Percentiles rank a stretch among this genome's conserved stretches.
phyloP scores from a whole-genome alignment of 1,140 invertebrate genomes.

The Micrasema longulum region DNA sequence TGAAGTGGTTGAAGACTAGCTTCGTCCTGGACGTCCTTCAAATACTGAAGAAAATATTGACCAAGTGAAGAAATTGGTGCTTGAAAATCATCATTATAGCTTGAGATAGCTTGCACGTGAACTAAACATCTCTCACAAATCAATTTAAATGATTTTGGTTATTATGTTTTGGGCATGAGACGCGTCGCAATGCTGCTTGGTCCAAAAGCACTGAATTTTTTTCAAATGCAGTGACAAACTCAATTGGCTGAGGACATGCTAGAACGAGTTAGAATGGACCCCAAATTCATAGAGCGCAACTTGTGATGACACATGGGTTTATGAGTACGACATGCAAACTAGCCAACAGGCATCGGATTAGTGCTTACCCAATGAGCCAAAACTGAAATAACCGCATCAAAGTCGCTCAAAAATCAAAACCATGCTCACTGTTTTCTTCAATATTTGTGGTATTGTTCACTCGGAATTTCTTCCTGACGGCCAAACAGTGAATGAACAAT shows the following conservation, averaged over 20 bases:
- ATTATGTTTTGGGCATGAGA: too few relatives aligned
- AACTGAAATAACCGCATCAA: conserved; percentile 55
- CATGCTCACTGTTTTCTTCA: conserved; percentile 58
- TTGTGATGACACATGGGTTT: not conserved
- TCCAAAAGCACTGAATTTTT: not conserved
- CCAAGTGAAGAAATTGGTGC: too few relatives aligned
- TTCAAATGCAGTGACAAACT: not conserved
- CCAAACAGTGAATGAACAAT: conserved; percentile 13
- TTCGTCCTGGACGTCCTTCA: too few relatives aligned
- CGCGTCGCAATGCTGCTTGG: not conserved
- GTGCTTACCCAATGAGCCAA: conserved; percentile 41
- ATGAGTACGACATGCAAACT: conserved; percentile 2
- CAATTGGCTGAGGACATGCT: not conserved
- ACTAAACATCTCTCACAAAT: too few relatives aligned
- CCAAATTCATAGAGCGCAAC: not conserved
- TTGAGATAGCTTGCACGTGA: too few relatives aligned
- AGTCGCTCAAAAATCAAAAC: conserved; percentile 56
- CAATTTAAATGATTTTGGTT: too few relatives aligned
- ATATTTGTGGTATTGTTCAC: conserved; percentile 55
- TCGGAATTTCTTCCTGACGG: conserved; percentile 56
- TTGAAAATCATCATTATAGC: too few relatives aligned
- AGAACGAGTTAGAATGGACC: not conserved
- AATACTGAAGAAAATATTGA: too few relatives aligned
- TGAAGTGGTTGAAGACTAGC: too few relatives aligned
- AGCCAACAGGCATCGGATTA: conserved; percentile 52